Evolutionary conservation across 2,113 vertebrate genomes (phyloP).

Genomic region (Trichechus manatus): DNA sequence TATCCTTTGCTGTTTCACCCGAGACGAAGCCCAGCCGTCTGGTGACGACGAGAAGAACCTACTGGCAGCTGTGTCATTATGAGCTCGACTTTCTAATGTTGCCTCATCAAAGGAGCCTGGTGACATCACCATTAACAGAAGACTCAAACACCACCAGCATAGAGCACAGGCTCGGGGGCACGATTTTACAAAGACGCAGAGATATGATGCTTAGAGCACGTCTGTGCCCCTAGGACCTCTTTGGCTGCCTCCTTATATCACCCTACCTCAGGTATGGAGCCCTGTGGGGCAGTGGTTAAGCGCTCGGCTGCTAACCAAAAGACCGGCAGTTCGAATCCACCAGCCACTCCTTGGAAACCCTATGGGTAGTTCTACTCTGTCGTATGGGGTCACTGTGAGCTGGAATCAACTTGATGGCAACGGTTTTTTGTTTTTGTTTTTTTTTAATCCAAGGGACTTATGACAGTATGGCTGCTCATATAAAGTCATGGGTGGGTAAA

Average conservation of each 20-base stretch:
- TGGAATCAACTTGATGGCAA: too few species aligned
- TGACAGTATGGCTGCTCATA: fast-evolving
- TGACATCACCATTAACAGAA: background rate
- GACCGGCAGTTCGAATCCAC: too few species aligned
- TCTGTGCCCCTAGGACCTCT: fast-evolving
- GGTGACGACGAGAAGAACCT: background rate
- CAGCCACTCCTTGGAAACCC: too few species aligned
- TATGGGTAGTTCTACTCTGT: too few species aligned
- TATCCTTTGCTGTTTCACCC: fast-evolving
- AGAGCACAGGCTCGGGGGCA: fast-evolving
- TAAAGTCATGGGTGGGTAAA: background rate
- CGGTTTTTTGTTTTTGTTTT: too few species aligned
- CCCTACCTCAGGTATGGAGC: background rate
- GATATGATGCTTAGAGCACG: fast-evolving
- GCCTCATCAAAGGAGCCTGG: background rate
- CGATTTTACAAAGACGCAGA: fast-evolving
- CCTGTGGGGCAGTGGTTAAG: too few species aligned
- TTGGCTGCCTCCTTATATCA: fast-evolving
- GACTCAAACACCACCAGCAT: fast-evolving
- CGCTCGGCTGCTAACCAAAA: too few species aligned
- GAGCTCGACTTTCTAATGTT: fast-evolving
- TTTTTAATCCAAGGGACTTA: too few species aligned
- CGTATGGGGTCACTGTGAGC: too few species aligned
- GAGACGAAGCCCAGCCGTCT: fast-evolving
- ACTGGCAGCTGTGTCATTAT: fast-evolving